Base-by-base conservation (phyloP, 2,888 invertebrate genomes). In the Noctua janthina region DNA sequence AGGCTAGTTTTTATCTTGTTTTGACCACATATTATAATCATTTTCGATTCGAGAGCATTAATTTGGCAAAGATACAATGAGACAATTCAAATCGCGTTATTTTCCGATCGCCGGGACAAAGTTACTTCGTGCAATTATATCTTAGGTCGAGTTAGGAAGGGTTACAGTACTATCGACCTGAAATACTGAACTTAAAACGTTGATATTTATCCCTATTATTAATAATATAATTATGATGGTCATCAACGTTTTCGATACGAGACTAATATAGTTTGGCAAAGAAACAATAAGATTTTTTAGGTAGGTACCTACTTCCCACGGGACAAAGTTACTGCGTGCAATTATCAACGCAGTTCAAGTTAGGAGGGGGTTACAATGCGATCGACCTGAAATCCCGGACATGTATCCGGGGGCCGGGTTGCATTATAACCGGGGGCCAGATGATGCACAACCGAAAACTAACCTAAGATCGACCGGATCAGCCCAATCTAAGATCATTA, bases 1-100 rank as follows among this genome's bases (percentile, higher is more conserved):
- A 77, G 29, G 64, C 43, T 23, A 51, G 43, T 43, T 51, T 8
- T 59, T 49, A 80, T 80, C 39, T 56, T 23, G 46, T 39, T 79
- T 54, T 46, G 20, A n/a, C 6, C 13, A 46, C 13, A n/a, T 17
- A 59, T 35, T 11, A 76, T 7, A 5, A 8, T 20, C 3, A 17
- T 54, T 77, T 51, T 8, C 13, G 5, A 64, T 43, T 20, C 13
- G 1, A 62, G 49, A 51, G 11, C 29, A 62, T 59, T 20, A 62
- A n/a, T 17, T 76, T 39, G 11, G 10, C 15, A 76, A 17, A 13
- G 2, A 59, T 17, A 59, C 2, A 46, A 46, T 23, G 20, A 56
- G 35, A 66, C 29, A 10, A 51, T 77, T 77, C 13, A 15, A 13
- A n/a, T 54, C n/a, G 3, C 72, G 11, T 66, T 46, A 35, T 78